These are phyloP conservation scores for Drosophila mauritiana DNA, from an alignment of 1,140 invertebrate species.

Conservation along the genomic window DNA sequence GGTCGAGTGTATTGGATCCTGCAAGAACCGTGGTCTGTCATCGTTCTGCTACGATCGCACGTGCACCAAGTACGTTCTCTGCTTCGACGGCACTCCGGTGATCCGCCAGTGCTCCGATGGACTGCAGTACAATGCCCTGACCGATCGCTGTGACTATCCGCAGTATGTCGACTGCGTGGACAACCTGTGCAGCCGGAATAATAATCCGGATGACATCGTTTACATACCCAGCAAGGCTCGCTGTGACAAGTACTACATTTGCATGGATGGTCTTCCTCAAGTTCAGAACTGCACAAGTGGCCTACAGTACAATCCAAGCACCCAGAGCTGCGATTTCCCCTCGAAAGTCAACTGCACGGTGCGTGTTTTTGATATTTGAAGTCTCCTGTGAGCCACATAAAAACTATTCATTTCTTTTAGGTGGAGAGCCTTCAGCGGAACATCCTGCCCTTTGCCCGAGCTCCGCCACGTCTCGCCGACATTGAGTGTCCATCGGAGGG, in stretches of 20 bases:
- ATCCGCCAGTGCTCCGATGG: constrained; percentile 62
- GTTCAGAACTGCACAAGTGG: constrained; percentile 62
- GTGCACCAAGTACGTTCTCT: constrained; percentile 77
- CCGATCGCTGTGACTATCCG: constrained; percentile 76
- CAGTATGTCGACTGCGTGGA: constrained; percentile 78
- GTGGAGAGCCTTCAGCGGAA: constrained; percentile 69
- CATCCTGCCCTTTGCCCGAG: constrained; percentile 58
- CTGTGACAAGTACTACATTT: constrained; percentile 72
- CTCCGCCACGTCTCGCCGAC: constrained; percentile 65
- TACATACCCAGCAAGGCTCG: constrained; percentile 65
- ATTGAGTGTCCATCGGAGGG: constrained; percentile 67
- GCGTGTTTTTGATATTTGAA: constrained; percentile 12
- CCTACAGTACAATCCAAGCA: constrained; percentile 58
- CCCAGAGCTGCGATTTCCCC: constrained; percentile 64
- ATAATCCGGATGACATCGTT: constrained; percentile 59
- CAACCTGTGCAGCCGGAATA: constrained; percentile 66
- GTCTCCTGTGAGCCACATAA: neutral
- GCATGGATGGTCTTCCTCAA: constrained; percentile 56
- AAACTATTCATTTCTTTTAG: constrained; percentile 14
- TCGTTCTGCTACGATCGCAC: constrained; percentile 75
- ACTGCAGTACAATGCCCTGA: constrained; percentile 70
- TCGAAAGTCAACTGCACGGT: constrained; percentile 65
- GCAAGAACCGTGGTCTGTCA: constrained; percentile 43
- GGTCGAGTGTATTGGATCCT: constrained; percentile 56
- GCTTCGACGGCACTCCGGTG: constrained; percentile 56